These are phyloP conservation scores for Scaptodrosophila lebanonensis DNA, from an alignment of 1,140 invertebrate genomes.

Conservation along the genomic window DNA sequence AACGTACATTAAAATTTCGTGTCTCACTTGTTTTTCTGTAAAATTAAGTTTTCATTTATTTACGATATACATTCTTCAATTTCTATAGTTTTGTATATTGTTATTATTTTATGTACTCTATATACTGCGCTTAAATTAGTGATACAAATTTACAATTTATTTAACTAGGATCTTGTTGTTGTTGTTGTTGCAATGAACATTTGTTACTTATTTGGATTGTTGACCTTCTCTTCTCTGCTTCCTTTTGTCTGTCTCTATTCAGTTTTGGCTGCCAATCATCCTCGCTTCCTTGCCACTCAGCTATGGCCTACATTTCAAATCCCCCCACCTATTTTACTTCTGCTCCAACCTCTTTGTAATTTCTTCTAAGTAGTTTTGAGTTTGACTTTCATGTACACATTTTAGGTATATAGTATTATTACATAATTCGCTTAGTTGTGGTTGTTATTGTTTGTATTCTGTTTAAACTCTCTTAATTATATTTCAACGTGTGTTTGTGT, in stretches of 20 bases:
- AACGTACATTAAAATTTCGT: not conserved
- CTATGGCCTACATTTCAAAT: too few relatives aligned
- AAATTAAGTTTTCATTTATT: constrained; percentile 72
- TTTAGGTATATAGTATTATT: not conserved
- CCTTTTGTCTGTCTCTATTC: constrained; percentile 41
- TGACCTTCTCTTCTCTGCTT: constrained; percentile 18
- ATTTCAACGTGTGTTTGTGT: constrained; percentile 31
- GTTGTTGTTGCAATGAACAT: constrained; percentile 27
- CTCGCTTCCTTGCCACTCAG: too few relatives aligned
- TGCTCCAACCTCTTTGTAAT: too few relatives aligned
- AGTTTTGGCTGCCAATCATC: constrained; percentile 2
- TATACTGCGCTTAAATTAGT: constrained; percentile 61
- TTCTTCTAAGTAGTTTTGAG: constrained; percentile 2
- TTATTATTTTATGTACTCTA: too few relatives aligned
- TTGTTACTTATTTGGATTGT: constrained; percentile 19
- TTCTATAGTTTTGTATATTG: constrained; percentile 16
- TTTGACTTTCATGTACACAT: constrained; percentile 18
- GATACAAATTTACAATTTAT: constrained; percentile 74
- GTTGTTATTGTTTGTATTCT: constrained; percentile 10
- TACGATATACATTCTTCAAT: constrained; percentile 66
- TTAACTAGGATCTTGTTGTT: constrained; percentile 64
- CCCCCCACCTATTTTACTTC: too few relatives aligned
- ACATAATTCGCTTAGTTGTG: constrained; percentile 3
- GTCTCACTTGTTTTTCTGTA: constrained; percentile 42
- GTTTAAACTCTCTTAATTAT: constrained; percentile 40